Evolutionary conservation across 2,797 vertebrate species (phyloP).

Genomic region (Hoplostethus atlanticus): DNA sequence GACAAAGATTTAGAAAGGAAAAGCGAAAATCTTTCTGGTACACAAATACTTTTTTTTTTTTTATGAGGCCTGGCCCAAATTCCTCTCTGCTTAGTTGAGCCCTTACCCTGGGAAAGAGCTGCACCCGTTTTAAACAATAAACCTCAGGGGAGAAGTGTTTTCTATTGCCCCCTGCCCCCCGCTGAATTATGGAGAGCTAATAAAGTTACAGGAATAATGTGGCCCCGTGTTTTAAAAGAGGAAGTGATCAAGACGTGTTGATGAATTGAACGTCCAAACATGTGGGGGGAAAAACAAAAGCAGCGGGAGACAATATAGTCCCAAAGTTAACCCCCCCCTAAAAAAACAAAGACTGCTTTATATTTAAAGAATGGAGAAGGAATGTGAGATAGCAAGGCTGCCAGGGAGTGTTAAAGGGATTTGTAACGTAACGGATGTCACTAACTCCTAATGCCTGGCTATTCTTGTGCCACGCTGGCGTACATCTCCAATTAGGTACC

Average conservation of each 20-base stretch:
- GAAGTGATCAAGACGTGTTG: constrained; percentile 57
- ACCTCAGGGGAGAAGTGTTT: constrained; percentile 79
- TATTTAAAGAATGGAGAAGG: constrained; percentile 48
- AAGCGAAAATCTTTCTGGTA: constrained; percentile 84
- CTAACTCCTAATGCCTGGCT: constrained; percentile 41
- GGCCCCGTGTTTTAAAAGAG: constrained; percentile 67
- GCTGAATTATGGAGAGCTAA: constrained; percentile 80
- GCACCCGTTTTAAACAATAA: constrained; percentile 82
- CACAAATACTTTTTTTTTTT: constrained; percentile 83
- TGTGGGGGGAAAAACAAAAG: constrained; percentile 23
- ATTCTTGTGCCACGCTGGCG: constrained; percentile 48
- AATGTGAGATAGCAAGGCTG: constrained; percentile 41
- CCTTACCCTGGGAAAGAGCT: constrained; percentile 84
- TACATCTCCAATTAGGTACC: constrained; percentile 52
- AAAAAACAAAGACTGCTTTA: constrained; percentile 27
- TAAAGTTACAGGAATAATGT: constrained; percentile 81
- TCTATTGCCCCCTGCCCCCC: constrained; percentile 63
- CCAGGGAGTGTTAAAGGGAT: constrained; percentile 44
- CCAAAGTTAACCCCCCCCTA: not conserved
- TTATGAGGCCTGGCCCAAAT: constrained; percentile 83
- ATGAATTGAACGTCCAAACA: constrained; percentile 43
- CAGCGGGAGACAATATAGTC: constrained; percentile 21
- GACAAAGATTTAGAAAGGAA: constrained; percentile 85
- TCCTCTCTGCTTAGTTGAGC: constrained; percentile 84
- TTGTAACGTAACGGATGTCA: constrained; percentile 26